Percentiles rank a stretch among this genome's conserved stretches.
Evolutionary conservation across 1,140 invertebrate genomes (phyloP).

Genomic region (Drosophila azteca): DNA sequence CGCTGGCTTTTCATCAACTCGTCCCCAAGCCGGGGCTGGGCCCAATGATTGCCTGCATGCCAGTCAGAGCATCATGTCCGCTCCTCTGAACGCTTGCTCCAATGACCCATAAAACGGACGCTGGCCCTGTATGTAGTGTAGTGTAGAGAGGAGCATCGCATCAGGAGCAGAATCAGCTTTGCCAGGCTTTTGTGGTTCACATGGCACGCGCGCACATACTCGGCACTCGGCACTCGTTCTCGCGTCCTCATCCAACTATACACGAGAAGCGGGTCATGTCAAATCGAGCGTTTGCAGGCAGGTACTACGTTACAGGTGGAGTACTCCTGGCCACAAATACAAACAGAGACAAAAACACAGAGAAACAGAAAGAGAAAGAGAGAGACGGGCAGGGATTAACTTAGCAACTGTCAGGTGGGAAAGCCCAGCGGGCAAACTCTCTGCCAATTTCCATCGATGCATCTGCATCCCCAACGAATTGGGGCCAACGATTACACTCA

Average conservation of each 20-base stretch:
- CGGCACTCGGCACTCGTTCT: not conserved
- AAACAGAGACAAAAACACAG: slow-evolving; percentile 2
- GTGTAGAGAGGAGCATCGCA: no score
- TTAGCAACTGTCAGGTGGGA: slow-evolving; percentile 18
- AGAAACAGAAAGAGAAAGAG: not conserved
- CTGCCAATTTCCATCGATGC: slow-evolving; percentile 63
- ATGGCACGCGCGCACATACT: slow-evolving; percentile 50
- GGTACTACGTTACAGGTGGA: not conserved
- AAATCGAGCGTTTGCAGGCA: slow-evolving; percentile 50
- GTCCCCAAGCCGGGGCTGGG: slow-evolving; percentile 23
- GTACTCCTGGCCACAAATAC: slow-evolving; percentile 21
- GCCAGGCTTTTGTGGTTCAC: slow-evolving; percentile 65
- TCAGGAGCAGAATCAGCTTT: slow-evolving; percentile 30
- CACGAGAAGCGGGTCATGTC: slow-evolving; percentile 42
- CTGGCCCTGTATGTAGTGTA: slow-evolving; percentile 11
- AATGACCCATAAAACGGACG: slow-evolving; percentile 79
- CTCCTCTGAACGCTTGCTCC: slow-evolving; percentile 53
- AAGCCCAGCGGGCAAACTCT: no score
- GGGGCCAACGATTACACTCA: slow-evolving; percentile 43
- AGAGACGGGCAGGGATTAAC: slow-evolving; percentile 17
- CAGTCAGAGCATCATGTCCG: slow-evolving; percentile 38
- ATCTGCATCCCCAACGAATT: slow-evolving; percentile 41
- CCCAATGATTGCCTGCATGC: slow-evolving; percentile 44
- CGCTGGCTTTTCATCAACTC: slow-evolving; percentile 69
- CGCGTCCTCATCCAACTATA: not conserved